These are phyloP conservation scores for Ctenosaura bakeri DNA, from an alignment of 2,797 vertebrate genomes.

Conservation along the genomic window DNA sequence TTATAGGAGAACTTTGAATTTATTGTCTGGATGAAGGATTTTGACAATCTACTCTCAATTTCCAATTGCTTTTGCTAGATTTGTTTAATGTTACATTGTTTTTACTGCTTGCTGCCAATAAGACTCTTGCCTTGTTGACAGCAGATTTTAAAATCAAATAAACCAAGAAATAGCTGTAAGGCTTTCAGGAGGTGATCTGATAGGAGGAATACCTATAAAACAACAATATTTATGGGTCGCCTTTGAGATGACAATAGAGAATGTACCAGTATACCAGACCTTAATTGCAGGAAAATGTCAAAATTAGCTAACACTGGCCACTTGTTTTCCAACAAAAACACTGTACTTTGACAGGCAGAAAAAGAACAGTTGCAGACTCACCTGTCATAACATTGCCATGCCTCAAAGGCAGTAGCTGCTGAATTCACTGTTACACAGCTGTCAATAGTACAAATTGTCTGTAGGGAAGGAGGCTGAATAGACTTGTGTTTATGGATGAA, in stretches of 20 bases:
- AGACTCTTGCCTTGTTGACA: no score
- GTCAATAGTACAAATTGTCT: background rate
- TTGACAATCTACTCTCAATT: no score
- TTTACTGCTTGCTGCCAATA: background rate
- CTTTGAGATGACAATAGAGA: background rate
- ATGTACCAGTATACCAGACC: background rate
- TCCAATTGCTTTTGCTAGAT: no score
- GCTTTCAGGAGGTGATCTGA: background rate
- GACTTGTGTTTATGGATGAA: background rate
- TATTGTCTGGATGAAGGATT: no score
- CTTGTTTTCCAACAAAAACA: background rate
- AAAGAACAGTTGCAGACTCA: background rate
- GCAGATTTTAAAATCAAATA: background rate
- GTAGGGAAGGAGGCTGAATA: background rate
- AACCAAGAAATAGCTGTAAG: background rate
- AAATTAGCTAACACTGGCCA: background rate
- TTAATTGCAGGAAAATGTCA: background rate
- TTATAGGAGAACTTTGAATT: no score
- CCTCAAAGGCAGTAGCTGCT: background rate
- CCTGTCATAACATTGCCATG: background rate
- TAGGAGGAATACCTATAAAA: background rate
- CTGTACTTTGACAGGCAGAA: background rate
- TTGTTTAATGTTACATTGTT: no score
- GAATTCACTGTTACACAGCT: background rate
- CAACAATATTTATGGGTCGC: background rate